Evolutionary conservation across 1,140 invertebrate genomes (phyloP).

Genomic region (Mizuhopecten yessoensis): DNA sequence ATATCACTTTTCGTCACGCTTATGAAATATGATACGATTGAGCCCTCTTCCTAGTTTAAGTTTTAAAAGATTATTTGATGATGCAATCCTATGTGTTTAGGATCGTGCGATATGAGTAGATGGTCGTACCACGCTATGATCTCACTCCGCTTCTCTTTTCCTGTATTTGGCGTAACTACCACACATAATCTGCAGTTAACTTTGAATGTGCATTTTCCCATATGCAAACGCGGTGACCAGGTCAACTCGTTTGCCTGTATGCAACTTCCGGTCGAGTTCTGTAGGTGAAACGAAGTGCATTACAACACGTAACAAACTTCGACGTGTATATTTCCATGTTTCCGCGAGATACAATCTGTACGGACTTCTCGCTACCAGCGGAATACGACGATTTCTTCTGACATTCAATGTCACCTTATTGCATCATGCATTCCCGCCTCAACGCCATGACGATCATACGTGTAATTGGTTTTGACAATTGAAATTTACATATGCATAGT

Average conservation of each 20-base stretch:
- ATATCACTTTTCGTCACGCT: too few species aligned
- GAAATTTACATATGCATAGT: conserved; percentile 21
- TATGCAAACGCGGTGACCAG: neutral
- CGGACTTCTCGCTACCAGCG: neutral
- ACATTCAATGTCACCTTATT: neutral
- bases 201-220: neutral
- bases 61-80: too few species aligned
- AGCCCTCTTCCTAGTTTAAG: too few species aligned
- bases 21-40: too few species aligned
- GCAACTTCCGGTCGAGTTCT: conserved; percentile 2
- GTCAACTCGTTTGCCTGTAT: neutral
- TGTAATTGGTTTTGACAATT: conserved; percentile 21
- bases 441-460: neutral
- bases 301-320: neutral
- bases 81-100: neutral
- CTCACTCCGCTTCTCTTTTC: neutral
- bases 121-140: neutral
- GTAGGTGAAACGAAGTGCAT: neutral
- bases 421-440: conserved; percentile 21
- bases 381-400: neutral
- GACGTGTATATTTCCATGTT: neutral
- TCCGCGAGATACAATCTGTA: neutral
- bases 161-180: neutral
- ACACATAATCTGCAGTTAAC: neutral
- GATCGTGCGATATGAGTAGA: neutral